Evolutionary conservation across 2,113 vertebrate genomes (phyloP).

Genomic region (Psilopsiagon aurifrons): DNA sequence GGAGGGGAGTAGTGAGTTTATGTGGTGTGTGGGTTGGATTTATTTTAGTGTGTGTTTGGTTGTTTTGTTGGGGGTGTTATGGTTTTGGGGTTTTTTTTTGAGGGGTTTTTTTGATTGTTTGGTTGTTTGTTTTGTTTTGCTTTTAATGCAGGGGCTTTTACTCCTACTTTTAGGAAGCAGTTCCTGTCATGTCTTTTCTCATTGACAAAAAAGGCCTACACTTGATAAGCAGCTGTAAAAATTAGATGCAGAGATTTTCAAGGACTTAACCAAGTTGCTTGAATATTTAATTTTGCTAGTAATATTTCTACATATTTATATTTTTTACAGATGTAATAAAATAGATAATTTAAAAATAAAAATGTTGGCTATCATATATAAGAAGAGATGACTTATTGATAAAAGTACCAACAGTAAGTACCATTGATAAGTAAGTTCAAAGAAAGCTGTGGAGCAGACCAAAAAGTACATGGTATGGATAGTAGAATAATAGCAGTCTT

Average conservation of each 20-base stretch:
- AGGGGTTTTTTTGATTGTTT: neutral
- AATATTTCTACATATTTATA: neutral
- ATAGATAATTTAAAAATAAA: neutral
- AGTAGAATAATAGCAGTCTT: slow-evolving; percentile 70
- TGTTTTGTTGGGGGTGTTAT: neutral
- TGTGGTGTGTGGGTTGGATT: neutral
- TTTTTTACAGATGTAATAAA: neutral
- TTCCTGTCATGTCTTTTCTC: neutral
- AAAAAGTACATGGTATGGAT: slow-evolving; percentile 48
- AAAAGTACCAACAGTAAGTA: neutral
- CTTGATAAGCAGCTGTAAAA: neutral
- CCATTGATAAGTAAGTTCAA: slow-evolving; percentile 36
- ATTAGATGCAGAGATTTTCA: neutral
- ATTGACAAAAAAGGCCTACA: neutral
- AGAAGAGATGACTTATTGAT: neutral
- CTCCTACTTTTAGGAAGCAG: neutral
- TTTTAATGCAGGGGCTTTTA: neutral
- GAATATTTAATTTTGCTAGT: neutral
- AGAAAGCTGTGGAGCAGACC: slow-evolving; percentile 29
- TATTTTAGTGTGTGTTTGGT: neutral
- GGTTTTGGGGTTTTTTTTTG: neutral
- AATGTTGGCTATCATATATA: neutral
- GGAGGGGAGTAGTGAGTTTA: neutral
- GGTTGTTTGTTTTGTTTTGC: too few species aligned
- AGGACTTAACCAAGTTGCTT: neutral